Conservation (phyloP, 2,888 invertebrate species). For the Melanostoma scalare region DNA sequence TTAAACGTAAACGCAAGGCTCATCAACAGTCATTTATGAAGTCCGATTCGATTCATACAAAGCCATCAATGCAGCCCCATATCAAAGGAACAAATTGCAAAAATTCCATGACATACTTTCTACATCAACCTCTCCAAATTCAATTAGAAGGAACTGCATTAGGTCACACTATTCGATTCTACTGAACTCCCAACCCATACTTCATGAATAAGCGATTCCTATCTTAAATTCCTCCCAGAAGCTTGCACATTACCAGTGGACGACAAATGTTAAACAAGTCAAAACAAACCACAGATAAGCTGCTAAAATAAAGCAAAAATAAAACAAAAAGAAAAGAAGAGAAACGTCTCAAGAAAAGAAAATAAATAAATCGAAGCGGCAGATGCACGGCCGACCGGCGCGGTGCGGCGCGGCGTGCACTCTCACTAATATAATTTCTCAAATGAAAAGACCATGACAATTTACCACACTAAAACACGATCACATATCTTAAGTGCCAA, state of each 20-base stretch:
- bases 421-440: constrained; percentile 51
- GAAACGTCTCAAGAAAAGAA: neutral
- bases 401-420: neutral
- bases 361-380: constrained; percentile 18
- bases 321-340: constrained; percentile 5
- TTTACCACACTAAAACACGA: constrained; percentile 70
- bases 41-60: too few relatives aligned
- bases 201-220: too few relatives aligned
- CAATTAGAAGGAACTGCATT: neutral
- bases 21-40: too few relatives aligned
- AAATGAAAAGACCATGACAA: constrained; percentile 71
- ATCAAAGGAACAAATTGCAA: too few relatives aligned
- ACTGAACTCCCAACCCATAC: too few relatives aligned
- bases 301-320: constrained; percentile 8
- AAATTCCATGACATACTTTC: too few relatives aligned
- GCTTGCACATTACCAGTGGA: constrained; percentile 2
- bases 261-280: neutral
- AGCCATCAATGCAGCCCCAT: too few relatives aligned
- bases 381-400: constrained; percentile 23
- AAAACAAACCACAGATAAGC: constrained; percentile 11
- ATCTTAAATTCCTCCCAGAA: neutral
- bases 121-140: neutral
- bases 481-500: constrained; percentile 70
- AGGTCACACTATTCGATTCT: neutral
- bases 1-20: too few relatives aligned